phyloP scores from a whole-genome alignment of 2,797 vertebrate species.

The Calcarius lapponicus region DNA sequence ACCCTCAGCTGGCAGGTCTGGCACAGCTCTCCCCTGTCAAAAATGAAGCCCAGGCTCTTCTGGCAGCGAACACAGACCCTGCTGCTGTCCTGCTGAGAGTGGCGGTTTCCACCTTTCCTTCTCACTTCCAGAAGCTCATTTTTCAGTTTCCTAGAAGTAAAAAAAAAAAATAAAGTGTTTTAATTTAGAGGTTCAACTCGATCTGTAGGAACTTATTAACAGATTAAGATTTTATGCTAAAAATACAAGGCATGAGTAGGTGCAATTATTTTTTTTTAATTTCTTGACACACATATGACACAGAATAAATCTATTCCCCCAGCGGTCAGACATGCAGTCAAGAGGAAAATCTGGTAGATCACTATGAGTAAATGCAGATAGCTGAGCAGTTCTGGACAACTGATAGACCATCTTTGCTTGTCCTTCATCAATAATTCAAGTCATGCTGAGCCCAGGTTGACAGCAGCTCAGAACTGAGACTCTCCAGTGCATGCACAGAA shows the following conservation, averaged over 20 bases:
- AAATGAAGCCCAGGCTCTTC: constrained; percentile 88
- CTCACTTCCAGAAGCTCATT: constrained; percentile 93
- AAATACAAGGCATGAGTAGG: neutral
- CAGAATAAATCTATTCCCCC: neutral
- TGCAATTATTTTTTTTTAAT: neutral
- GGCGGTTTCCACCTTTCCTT: constrained; percentile 77
- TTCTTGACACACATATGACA: neutral
- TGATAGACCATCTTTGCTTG: neutral
- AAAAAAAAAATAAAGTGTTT: neutral
- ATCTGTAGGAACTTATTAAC: neutral
- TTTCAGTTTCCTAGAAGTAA: constrained; percentile 86
- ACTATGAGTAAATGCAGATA: neutral
- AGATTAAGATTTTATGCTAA: neutral
- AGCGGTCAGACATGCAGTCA: neutral
- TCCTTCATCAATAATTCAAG: neutral
- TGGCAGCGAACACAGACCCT: constrained; percentile 89
- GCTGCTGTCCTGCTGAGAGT: constrained; percentile 76
- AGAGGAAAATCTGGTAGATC: neutral
- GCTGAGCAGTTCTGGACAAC: neutral
- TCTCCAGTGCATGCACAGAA: neutral
- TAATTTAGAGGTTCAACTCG: neutral
- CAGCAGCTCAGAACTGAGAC: neutral
- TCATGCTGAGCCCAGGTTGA: neutral
- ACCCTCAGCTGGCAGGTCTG: constrained; percentile 84
- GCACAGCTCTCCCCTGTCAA: constrained; percentile 88